Percentiles rank a stretch among this genome's conserved stretches.
phyloP scores from a whole-genome alignment of 2,113 vertebrate species.

The Collichthys lucidus region DNA sequence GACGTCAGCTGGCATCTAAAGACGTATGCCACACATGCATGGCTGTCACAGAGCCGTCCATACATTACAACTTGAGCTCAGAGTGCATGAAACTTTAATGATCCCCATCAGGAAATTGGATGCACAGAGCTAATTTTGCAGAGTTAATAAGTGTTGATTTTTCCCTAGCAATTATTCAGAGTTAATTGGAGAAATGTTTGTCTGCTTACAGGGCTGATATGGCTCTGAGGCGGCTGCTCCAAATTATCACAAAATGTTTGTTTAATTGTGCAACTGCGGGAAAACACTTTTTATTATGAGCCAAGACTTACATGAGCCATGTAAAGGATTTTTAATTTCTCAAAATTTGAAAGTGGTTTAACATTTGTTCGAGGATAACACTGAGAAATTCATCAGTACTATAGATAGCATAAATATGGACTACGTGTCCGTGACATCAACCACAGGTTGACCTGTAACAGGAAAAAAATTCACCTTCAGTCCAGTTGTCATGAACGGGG shows the following conservation, averaged over 20 bases:
- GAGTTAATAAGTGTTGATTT: conserved; percentile 49
- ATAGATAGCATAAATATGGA: too few species aligned
- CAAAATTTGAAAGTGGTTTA: neutral
- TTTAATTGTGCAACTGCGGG: conserved; percentile 13
- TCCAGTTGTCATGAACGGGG: too few species aligned
- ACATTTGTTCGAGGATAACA: neutral
- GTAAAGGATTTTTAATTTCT: too few species aligned
- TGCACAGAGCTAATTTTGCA: conserved; percentile 23
- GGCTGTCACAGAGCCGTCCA: neutral
- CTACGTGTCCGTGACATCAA: too few species aligned
- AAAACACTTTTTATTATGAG: neutral
- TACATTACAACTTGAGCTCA: neutral
- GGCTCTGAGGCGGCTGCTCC: conserved; percentile 10
- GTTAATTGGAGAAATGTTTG: conserved; percentile 46
- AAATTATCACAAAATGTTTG: conserved; percentile 16
- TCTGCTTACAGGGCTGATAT: neutral
- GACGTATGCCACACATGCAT: neutral
- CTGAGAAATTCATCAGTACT: neutral
- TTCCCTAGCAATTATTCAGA: conserved; percentile 37
- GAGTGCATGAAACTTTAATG: conserved; percentile 21
- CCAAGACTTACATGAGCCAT: neutral
- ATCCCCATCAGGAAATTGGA: conserved; percentile 25
- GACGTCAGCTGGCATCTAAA: neutral
- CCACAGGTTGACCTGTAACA: too few species aligned
- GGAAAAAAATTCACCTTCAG: too few species aligned